Evolutionary conservation across 1,140 invertebrate species (phyloP), one percentile per base, ranked within the genome.

Genomic region (Paraescarpia echinospica): DNA sequence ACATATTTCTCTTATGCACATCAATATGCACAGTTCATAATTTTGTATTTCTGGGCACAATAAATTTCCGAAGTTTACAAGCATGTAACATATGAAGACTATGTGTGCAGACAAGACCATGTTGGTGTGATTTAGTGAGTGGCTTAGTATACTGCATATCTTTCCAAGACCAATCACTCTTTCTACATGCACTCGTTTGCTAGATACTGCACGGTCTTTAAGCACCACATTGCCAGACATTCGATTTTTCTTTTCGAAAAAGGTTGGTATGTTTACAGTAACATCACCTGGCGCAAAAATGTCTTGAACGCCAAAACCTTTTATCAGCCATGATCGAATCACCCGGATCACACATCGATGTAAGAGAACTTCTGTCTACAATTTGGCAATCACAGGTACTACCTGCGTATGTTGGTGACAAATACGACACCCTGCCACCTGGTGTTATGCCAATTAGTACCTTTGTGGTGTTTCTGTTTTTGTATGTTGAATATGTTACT

Each of bases 381-480:
- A 92, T 92, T 33, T 41, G 91, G 33, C 48, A 12, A 77, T 92
- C 91, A 92, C 91, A 6, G 48, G 91, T 33, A 8, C 35, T 5
- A 8, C 91, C 51, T 34, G 48, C 92, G 34, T 92, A 92, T 33
- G 51, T 34, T 92, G 91, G 48, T 34, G 92, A 92, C 14, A 92
- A 12, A 92, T 92, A 92, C 1, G 92, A 88, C 48, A 93, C 77
- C 77, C 12, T 51, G 31, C 92, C 89, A 91, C 92, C 95, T 94
- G 94, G 92, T 22, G 92, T 93, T 22, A 33, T 59, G 22, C 93
- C 94, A 51, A 94, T 77, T 27, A 93, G 18, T 59, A 91, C 33
- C 92, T 94, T 94, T 31, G 93, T 34, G 33, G 94, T 94, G 77
- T 91, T 88, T 51, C 93, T 94, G 77, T 91, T 88, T 51, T 91